Base-by-base conservation (phyloP, 2,888 invertebrate genomes). In the Trichogramma evanescens region DNA sequence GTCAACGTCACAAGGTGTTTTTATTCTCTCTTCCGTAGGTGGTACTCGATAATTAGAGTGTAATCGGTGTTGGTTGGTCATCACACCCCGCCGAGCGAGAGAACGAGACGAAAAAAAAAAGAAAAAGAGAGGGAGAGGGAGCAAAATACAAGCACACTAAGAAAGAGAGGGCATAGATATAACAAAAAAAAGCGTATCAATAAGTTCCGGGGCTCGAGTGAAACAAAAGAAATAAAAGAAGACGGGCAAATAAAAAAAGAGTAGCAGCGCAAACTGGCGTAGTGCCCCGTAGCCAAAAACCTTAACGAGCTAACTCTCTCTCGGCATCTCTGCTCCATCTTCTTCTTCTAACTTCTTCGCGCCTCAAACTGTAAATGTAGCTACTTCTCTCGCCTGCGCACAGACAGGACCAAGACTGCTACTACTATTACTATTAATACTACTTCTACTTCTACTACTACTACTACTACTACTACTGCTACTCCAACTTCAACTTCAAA, bases 11-110 rank as follows among this genome's bases (percentile, higher is more conserved):
- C 26, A 59, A 62, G 56, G 48, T 53, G 58, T 55, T 64, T 46
- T 9, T 62, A 55, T 64, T 64, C 60, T 64, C 52, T 64, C 58
- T 64, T 64, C 53, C 62, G 60, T 64, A 64, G 64, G 64, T 64
- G 64, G 62, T 57, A 64, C 61, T 64, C 64, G 64, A 64, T 64
- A 64, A 64, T 64, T 62, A 64, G 61, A 43, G 46, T 46, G 46
- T 46, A 10, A 6, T 61, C 61, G 61, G 63, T 63, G 63, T 61
- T 63, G 63, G 63, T 61, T 59, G 63, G 63, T 61, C 61, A 58
- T 56, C 57, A 26, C 26, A 26, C 61, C 40, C 43, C 6, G 26
- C 49, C 13, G 9, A 55, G 50, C 49, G 44, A 48, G 26, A 26
- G 26, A 26, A 26, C 26, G 58, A 53, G 58, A 48, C 26, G 46